These are phyloP conservation scores for Girardinus metallicus DNA, from an alignment of 2,797 vertebrate species.

Conservation along the genomic window DNA sequence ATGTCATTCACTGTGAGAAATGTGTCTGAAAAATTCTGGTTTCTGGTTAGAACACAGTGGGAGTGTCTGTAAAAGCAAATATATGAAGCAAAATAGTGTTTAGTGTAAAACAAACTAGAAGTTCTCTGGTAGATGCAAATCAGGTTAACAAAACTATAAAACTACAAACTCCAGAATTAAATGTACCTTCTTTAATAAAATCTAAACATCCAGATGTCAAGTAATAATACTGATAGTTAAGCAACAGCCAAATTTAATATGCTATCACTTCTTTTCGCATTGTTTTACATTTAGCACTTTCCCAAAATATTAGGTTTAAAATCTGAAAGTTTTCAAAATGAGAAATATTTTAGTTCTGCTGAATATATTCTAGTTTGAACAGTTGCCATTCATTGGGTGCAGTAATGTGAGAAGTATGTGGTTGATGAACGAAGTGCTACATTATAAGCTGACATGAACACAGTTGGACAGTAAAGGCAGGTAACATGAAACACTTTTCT, in stretches of 20 bases:
- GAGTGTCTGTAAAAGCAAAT: neutral
- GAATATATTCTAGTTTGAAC: neutral
- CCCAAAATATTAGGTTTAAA: slow-evolving; percentile 26
- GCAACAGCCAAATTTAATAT: slow-evolving; percentile 14
- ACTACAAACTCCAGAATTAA: neutral
- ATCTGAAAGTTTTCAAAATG: slow-evolving; percentile 10
- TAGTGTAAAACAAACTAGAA: neutral
- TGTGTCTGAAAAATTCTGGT: neutral
- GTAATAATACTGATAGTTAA: slow-evolving; percentile 3
- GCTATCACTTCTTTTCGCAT: neutral
- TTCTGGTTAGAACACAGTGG: neutral
- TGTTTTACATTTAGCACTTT: neutral
- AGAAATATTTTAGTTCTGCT: slow-evolving; percentile 12
- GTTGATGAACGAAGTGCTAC: neutral
- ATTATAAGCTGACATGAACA: neutral
- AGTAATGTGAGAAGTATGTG: neutral
- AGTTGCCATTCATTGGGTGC: neutral
- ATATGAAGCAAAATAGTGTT: neutral
- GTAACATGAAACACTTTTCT: neutral
- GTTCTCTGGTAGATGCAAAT: neutral
- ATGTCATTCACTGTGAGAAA: neutral
- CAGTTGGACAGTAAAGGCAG: neutral
- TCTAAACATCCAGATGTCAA: slow-evolving; percentile 37
- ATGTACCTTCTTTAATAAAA: neutral
- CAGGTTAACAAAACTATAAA: neutral